A percentile compares a stretch with the other conserved stretches of the same genome.
phyloP scores from a whole-genome alignment of 1,140 invertebrate species.

The Trialeurodes vaporariorum region DNA sequence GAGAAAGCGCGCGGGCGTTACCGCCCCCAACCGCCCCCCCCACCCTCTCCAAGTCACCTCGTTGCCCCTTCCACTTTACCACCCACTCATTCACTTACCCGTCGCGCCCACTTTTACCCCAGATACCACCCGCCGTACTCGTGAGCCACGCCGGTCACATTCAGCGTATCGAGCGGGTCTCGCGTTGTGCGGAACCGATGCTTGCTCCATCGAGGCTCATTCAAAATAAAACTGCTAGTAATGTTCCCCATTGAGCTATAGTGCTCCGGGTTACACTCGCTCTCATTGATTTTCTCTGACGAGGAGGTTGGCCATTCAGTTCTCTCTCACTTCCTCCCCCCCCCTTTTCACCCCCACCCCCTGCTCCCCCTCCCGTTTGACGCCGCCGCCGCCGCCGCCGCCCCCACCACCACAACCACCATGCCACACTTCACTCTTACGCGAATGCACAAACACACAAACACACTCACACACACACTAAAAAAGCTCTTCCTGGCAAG shows the following conservation, averaged over 20 bases:
- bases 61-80: neutral
- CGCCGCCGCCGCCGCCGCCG: too few relatives aligned
- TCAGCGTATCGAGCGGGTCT: too few relatives aligned
- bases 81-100: slow-evolving; percentile 2
- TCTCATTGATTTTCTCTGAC: neutral
- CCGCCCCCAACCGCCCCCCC: neutral
- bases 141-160: neutral
- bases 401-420: too few relatives aligned
- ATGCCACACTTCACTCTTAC: too few relatives aligned
- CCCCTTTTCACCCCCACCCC: neutral
- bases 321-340: neutral
- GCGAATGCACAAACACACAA: too few relatives aligned
- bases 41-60: neutral
- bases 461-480: too few relatives aligned
- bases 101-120: neutral
- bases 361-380: neutral
- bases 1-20: neutral
- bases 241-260: neutral
- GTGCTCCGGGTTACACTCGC: neutral
- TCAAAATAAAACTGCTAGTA: neutral
- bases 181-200: neutral
- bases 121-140: neutral
- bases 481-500: too few relatives aligned
- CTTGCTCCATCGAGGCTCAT: neutral
- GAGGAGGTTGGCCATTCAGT: neutral